Conservation (phyloP, 2,797 vertebrate genomes). For the Pachyuromys duprasi region DNA sequence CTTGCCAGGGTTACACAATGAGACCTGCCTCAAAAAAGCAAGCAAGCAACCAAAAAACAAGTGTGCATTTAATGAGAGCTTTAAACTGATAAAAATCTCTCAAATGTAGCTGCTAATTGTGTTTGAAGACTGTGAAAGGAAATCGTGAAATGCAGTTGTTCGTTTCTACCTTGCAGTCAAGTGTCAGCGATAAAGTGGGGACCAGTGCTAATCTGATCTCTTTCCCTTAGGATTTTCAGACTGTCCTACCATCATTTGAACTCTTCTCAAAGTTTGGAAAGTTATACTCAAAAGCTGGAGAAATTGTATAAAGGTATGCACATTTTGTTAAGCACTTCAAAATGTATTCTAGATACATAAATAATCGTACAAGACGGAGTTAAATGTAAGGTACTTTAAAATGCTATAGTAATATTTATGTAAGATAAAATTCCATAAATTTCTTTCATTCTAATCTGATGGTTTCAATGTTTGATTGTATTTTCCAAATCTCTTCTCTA, state of each 20-base stretch:
- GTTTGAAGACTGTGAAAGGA: neutral
- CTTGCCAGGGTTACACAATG: neutral
- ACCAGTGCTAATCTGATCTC: slow-evolving; percentile 63
- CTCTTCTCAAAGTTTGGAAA: slow-evolving; percentile 90
- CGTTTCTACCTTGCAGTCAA: neutral
- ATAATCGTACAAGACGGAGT: neutral
- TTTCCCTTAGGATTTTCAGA: slow-evolving; percentile 89
- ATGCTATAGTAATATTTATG: neutral
- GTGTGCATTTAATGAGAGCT: neutral
- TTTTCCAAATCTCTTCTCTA: slow-evolving; percentile 32
- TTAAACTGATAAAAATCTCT: neutral
- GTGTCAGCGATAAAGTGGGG: neutral
- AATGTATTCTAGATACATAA: neutral
- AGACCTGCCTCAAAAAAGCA: neutral
- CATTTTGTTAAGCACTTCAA: neutral
- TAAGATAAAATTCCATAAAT: neutral
- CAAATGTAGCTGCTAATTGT: neutral
- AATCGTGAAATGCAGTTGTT: neutral
- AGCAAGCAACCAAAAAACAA: neutral
- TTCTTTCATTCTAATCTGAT: neutral
- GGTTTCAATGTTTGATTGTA: slow-evolving; percentile 18
- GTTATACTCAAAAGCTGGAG: slow-evolving; percentile 88
- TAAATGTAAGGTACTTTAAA: slow-evolving; percentile 35
- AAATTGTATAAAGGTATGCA: slow-evolving; percentile 85
- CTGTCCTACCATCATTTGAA: slow-evolving; percentile 86